phyloP scores from a whole-genome alignment of 2,797 vertebrate genomes.

The Vespertilio murinus region DNA sequence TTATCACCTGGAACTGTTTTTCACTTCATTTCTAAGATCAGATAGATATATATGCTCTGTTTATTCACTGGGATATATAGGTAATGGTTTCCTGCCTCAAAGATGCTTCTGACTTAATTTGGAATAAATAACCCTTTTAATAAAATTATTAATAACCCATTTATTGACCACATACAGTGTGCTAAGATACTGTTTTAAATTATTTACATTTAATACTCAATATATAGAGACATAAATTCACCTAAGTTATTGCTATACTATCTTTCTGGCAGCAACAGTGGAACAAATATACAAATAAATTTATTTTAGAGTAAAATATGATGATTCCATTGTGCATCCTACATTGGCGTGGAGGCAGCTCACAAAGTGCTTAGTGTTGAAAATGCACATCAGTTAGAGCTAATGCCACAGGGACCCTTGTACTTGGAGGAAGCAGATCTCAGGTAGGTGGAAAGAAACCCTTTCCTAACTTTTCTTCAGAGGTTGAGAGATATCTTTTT shows the following conservation, averaged over 20 bases:
- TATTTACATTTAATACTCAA: not conserved
- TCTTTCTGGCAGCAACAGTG: not conserved
- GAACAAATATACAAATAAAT: not conserved
- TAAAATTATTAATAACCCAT: conserved; percentile 9
- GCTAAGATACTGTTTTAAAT: conserved; percentile 24
- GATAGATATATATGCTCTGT: too few relatives aligned
- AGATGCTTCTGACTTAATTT: conserved; percentile 11
- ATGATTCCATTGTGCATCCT: not conserved
- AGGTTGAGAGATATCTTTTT: not conserved
- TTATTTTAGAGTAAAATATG: not conserved
- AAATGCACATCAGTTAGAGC: not conserved
- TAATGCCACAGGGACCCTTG: not conserved
- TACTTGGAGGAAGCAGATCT: not conserved
- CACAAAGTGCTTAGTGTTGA: not conserved
- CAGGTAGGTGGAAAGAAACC: not conserved
- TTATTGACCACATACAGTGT: not conserved
- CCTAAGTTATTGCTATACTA: not conserved
- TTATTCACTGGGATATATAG: not conserved
- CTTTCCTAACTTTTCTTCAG: not conserved
- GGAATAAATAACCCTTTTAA: conserved; percentile 19
- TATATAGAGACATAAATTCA: not conserved
- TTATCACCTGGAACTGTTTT: not conserved
- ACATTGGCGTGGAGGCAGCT: not conserved
- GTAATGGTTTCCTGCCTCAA: not conserved
- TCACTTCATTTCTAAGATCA: not conserved